A percentile compares a stretch with the other conserved stretches of the same genome.
phyloP scores from a whole-genome alignment of 2,888 invertebrate species.

The Timandra comae region DNA sequence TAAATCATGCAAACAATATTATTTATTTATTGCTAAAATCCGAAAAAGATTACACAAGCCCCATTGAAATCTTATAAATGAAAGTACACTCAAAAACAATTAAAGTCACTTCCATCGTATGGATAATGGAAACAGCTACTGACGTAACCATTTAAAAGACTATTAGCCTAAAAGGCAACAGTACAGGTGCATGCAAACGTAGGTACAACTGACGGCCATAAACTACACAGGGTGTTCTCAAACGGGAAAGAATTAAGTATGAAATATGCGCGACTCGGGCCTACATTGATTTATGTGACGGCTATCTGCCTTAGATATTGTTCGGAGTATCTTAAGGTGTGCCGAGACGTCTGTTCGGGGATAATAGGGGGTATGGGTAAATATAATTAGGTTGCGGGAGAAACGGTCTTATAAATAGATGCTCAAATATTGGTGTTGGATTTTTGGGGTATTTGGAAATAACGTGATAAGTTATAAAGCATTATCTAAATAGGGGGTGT shows the following conservation, averaged over 20 bases:
- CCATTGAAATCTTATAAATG: too few species aligned
- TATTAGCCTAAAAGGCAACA: conserved; percentile 23
- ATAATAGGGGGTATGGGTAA: conserved; percentile 18
- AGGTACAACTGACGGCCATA: conserved; percentile 52
- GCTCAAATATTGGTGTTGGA: too few species aligned
- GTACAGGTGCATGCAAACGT: conserved; percentile 45
- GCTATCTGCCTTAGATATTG: conserved; percentile 53
- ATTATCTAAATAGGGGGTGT: too few species aligned
- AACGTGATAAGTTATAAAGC: too few species aligned
- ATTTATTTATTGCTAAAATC: too few species aligned
- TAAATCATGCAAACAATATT: too few species aligned
- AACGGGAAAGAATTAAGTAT: conserved; percentile 73
- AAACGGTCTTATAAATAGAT: too few species aligned
- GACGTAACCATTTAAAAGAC: conserved; percentile 17
- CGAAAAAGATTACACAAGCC: too few species aligned
- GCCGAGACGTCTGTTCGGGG: conserved; percentile 17
- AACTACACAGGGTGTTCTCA: conserved; percentile 46
- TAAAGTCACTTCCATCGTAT: too few species aligned
- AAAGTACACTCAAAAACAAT: conserved; percentile 5
- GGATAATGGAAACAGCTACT: conserved; percentile 6
- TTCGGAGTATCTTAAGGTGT: conserved; percentile 25
- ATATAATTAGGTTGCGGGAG: too few species aligned
- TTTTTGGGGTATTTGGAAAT: too few species aligned
- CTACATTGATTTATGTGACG: conserved; percentile 67
- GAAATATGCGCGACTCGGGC: conserved; percentile 71